A percentile compares a stretch with the other conserved stretches of the same genome.
Conservation (phyloP, 2,888 invertebrate genomes). For the Plusia festucae region DNA sequence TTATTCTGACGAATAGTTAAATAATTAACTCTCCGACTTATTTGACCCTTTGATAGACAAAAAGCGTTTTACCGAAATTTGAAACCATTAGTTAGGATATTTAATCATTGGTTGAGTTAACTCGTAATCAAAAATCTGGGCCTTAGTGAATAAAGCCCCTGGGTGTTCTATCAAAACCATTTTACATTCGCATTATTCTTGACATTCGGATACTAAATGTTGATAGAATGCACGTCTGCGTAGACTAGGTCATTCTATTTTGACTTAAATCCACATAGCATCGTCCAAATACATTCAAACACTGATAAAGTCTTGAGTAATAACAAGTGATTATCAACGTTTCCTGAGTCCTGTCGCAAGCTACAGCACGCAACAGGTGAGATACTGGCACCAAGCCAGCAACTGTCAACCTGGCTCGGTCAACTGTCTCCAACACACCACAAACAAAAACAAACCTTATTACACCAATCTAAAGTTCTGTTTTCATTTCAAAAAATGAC, state of each 20-base stretch:
- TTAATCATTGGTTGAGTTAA: no score
- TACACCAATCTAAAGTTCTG: not conserved
- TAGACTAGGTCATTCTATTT: conserved; percentile 2
- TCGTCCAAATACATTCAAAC: conserved; percentile 9
- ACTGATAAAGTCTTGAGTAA: conserved; percentile 54
- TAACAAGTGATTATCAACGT: conserved; percentile 56
- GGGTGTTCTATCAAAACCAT: not conserved
- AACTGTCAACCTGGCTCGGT: conserved; percentile 35
- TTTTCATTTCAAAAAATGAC: not conserved
- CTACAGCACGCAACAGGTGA: conserved; percentile 71
- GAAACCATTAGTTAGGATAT: no score
- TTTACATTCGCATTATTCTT: no score
- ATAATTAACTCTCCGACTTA: no score
- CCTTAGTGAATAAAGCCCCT: no score
- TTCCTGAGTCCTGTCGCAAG: conserved; percentile 57
- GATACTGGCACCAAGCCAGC: conserved; percentile 65
- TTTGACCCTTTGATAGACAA: no score
- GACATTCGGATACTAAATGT: not conserved
- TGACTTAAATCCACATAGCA: not conserved
- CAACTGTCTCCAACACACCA: conserved; percentile 22
- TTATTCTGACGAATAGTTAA: not conserved
- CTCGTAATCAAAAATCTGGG: no score
- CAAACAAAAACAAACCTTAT: conserved; percentile 30
- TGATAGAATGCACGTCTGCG: not conserved
- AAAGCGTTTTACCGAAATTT: no score